Evolutionary conservation across 2,888 invertebrate species (phyloP).

Genomic region (Hydroisotoma schaefferi): DNA sequence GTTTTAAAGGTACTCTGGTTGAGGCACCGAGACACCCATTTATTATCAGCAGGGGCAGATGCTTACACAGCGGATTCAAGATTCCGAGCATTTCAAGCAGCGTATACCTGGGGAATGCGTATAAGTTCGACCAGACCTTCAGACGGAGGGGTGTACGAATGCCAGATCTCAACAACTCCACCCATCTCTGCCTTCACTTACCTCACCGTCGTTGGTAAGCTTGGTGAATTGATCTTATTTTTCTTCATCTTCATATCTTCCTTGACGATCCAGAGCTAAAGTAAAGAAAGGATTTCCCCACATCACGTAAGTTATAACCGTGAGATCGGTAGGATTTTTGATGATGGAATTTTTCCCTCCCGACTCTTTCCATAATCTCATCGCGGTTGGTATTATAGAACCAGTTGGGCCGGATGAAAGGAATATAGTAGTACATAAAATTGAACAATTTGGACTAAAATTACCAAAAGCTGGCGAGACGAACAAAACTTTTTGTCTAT

Average conservation of each 20-base stretch:
- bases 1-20: constrained; percentile 47
- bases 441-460: not conserved
- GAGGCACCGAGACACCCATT: constrained; percentile 47
- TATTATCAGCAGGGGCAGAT: constrained; percentile 44
- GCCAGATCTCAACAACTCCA: constrained; percentile 48
- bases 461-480: not conserved
- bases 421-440: too few relatives aligned
- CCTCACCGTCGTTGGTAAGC: constrained; percentile 48
- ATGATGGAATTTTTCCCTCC: too few relatives aligned
- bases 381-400: too few relatives aligned
- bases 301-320: too few relatives aligned
- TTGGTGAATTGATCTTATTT: not conserved
- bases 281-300: too few relatives aligned
- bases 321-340: too few relatives aligned
- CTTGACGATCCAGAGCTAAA: too few relatives aligned
- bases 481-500: constrained; percentile 9
- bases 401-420: too few relatives aligned
- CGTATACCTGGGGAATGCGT: constrained; percentile 46
- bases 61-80: constrained; percentile 46
- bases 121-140: constrained; percentile 44
- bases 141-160: constrained; percentile 47
- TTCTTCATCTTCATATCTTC: not conserved
- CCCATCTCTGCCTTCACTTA: constrained; percentile 47
- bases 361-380: too few relatives aligned
- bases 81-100: constrained; percentile 47